phyloP scores from a whole-genome alignment of 2,113 vertebrate species.

The Orthonyx spaldingii region DNA sequence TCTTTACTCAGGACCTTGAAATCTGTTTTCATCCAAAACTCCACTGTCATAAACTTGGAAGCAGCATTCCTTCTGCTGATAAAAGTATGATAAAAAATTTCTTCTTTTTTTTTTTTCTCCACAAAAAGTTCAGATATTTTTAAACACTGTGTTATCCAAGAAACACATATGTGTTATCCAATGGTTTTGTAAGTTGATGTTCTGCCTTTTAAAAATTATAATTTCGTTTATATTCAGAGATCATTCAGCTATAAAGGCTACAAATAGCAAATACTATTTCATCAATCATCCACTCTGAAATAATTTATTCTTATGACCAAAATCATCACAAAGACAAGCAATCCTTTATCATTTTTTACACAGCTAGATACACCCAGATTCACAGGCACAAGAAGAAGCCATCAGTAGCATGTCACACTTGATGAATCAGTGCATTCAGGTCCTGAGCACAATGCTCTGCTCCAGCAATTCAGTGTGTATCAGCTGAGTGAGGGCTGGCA shows the following conservation, averaged over 20 bases:
- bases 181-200: not conserved
- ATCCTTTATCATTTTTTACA: not conserved
- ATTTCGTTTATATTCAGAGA: not conserved
- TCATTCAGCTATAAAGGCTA: not conserved
- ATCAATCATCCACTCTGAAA: not conserved
- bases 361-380: not conserved
- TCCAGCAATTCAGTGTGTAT: not conserved
- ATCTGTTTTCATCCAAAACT: not conserved
- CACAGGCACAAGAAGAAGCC: not conserved
- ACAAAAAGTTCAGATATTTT: not conserved
- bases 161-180: not conserved
- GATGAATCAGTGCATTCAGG: not conserved
- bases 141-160: not conserved
- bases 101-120: not conserved
- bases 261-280: not conserved
- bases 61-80: not conserved
- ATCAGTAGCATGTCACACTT: not conserved
- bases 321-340: not conserved
- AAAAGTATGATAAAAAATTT: not conserved
- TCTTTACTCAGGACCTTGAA: constrained; percentile 2
- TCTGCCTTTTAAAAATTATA: not conserved
- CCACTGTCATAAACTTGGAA: not conserved
- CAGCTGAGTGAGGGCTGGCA: not conserved
- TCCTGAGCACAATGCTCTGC: not conserved
- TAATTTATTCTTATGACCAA: not conserved